Percentiles rank a stretch among this genome's conserved stretches.
Evolutionary conservation across 1,140 invertebrate genomes (phyloP).

Genomic region (Cotesia glomerata): DNA sequence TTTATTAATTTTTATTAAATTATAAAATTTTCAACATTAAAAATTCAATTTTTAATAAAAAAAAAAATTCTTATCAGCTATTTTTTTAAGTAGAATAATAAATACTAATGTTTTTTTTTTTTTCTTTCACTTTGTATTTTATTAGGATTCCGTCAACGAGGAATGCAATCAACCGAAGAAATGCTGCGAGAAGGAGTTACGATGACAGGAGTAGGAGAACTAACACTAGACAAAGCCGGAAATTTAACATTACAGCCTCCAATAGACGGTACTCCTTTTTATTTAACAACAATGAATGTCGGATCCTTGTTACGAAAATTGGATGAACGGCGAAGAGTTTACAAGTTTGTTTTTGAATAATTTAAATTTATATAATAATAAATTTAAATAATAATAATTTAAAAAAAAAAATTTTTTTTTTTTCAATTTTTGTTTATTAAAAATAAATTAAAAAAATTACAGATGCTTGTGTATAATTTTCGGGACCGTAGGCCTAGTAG

Average conservation of each 20-base stretch:
- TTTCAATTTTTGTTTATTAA: too few species aligned
- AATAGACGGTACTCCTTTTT: slow-evolving; percentile 71
- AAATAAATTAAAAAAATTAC: not conserved
- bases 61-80: too few species aligned
- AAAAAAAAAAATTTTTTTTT: slow-evolving; percentile 49
- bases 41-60: not conserved
- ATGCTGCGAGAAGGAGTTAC: slow-evolving; percentile 77
- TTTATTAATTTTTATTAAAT: too few species aligned
- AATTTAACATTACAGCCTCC: slow-evolving; percentile 73
- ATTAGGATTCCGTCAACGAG: slow-evolving; percentile 70
- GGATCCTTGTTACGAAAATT: slow-evolving; percentile 72
- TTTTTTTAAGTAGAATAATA: not conserved
- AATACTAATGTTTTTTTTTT: not conserved
- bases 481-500: slow-evolving; percentile 70
- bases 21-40: too few species aligned
- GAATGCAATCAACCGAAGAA: slow-evolving; percentile 80
- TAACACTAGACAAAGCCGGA: slow-evolving; percentile 62
- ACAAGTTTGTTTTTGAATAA: slow-evolving; percentile 55
- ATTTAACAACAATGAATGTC: slow-evolving; percentile 74
- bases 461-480: slow-evolving; percentile 69
- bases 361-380: too few species aligned
- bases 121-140: not conserved
- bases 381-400: not conserved
- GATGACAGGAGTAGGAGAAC: slow-evolving; percentile 78
- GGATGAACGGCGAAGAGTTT: slow-evolving; percentile 70